Evolutionary conservation across 1,140 invertebrate species (phyloP).

Genomic region (Temnothorax curvispinosus): DNA sequence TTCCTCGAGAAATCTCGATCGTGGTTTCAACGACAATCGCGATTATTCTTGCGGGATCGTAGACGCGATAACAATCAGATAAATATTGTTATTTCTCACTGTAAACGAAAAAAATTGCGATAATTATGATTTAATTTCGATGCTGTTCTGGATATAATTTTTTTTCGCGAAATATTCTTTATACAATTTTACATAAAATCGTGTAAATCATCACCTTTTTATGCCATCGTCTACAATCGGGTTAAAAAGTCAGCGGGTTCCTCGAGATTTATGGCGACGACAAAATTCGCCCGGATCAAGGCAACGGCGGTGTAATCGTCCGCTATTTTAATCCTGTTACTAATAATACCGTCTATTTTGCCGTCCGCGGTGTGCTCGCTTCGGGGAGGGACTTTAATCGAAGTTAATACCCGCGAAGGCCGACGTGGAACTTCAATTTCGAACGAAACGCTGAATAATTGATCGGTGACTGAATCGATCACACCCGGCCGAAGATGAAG

Average conservation of each 20-base stretch:
- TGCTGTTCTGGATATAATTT: not conserved
- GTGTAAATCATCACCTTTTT: not conserved
- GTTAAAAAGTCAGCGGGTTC: not conserved
- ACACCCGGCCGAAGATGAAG: constrained; percentile 25
- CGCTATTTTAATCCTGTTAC: constrained; percentile 58
- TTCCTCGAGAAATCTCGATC: not conserved
- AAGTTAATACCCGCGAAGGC: constrained; percentile 56
- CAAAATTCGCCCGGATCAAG: constrained; percentile 54
- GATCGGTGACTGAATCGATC: constrained; percentile 40
- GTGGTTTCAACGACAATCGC: not conserved
- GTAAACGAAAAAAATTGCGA: not conserved
- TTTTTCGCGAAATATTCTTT: not conserved
- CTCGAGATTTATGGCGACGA: constrained; percentile 6
- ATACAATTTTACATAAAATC: not conserved
- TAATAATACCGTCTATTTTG: constrained; percentile 60
- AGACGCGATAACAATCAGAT: not conserved
- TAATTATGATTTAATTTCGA: not conserved
- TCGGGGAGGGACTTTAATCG: constrained; percentile 48
- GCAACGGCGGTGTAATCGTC: constrained; percentile 46
- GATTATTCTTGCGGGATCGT: not conserved
- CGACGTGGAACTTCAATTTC: constrained; percentile 46
- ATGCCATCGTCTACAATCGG: not conserved
- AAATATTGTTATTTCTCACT: not conserved
- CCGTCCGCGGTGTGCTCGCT: constrained; percentile 18
- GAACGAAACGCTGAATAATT: constrained; percentile 49